Percentiles rank a stretch among this genome's conserved stretches.
These are phyloP conservation scores for Plotosus lineatus DNA, from an alignment of 2,113 vertebrate genomes.

Conservation along the genomic window DNA sequence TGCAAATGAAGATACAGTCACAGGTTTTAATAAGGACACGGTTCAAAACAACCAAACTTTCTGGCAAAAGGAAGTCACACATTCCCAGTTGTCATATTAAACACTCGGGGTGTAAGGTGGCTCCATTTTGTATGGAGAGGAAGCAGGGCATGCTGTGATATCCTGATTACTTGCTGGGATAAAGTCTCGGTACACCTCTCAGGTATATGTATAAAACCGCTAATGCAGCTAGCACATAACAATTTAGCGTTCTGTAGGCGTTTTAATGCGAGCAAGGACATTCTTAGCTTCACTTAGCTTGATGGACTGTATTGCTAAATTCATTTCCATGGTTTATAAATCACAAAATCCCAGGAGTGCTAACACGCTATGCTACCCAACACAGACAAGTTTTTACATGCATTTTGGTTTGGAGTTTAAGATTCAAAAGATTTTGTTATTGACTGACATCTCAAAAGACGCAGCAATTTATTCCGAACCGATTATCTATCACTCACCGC, in stretches of 20 bases:
- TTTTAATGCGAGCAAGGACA: background rate
- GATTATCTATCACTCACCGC: background rate
- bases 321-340: background rate
- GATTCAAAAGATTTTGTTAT: background rate
- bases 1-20: too few relatives aligned
- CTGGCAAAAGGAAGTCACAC: too few relatives aligned
- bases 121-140: background rate
- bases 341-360: background rate
- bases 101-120: too few relatives aligned
- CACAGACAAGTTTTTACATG: background rate
- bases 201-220: background rate
- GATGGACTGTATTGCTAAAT: background rate
- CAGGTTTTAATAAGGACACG: too few relatives aligned
- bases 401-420: background rate
- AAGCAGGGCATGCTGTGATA: background rate
- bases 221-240: background rate
- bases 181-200: background rate
- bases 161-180: too few relatives aligned
- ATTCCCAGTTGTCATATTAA: too few relatives aligned
- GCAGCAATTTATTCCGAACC: background rate
- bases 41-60: too few relatives aligned
- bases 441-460: background rate
- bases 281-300: background rate
- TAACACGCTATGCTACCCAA: background rate
- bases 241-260: background rate